Base-by-base conservation (phyloP, 2,888 invertebrate genomes). In the Fragum sueziense region DNA sequence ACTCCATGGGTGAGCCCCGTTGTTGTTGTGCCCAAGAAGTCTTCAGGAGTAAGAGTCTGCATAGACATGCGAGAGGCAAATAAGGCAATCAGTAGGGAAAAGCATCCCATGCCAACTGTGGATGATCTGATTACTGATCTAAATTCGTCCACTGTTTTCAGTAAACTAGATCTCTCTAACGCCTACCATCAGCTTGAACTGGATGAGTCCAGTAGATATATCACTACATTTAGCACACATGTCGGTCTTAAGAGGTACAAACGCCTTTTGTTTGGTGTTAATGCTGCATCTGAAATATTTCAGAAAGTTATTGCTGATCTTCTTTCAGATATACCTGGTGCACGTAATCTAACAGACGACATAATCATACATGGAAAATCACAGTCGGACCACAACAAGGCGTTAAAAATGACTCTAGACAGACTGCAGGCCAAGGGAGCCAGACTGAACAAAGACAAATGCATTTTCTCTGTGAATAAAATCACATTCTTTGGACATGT, bases 1-100 rank as follows among this genome's bases (percentile, higher is more conserved):
- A 88, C 88, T n/a, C 87, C 87, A 4, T 89, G 88, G 88, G 86
- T 89, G 2, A 85, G 86, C 25, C 87, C 86, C 6, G 82, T 88
- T 0, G 87, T 88, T 1, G 80, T 85, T n/a, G 87, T 82, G n/a
- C 87, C 87, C 1, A 85, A 87, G 69, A 81, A 79, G 4, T 85
- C 88, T 37, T 62, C 59, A 0, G 76, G 84, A 41, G 79, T 88
- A 7, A 22, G 86, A 29, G 59, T 88, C 9, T 88, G 87, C 70
- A 79, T 87, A 2, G 86, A 88, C 61, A 87, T 88, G 88, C 61
- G 82, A 31, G 67, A 75, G 70, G 65, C 85, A 4, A 86, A 88
- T 65, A 79, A 73, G 34, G 87, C 86, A 0, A 82, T 87, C n/a
- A 51, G 77, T 54, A 54, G 86, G 20, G 80, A 80, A 37, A 47